A percentile compares a stretch with the other conserved stretches of the same genome.
phyloP scores from a whole-genome alignment of 1,140 invertebrate species.

The Agrypnia vestita region DNA sequence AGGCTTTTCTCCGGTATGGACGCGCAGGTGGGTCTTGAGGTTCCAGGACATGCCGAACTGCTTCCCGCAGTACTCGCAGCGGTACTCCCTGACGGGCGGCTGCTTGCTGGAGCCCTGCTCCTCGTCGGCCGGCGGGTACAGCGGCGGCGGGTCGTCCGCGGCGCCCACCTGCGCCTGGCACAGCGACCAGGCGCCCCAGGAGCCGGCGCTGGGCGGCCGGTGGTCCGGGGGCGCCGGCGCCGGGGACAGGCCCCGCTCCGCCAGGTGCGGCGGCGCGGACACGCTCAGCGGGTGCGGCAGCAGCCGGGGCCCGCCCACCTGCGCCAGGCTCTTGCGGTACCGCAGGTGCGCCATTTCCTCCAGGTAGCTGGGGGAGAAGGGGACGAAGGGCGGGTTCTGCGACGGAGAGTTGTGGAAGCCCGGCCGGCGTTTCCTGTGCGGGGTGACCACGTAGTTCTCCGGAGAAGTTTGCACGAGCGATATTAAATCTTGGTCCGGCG shows the following conservation, averaged over 20 bases:
- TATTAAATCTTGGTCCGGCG: slow-evolving; percentile 77
- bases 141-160: slow-evolving; percentile 72
- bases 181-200: slow-evolving; percentile 81
- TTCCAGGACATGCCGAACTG: slow-evolving; percentile 94
- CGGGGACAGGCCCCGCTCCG: slow-evolving; percentile 74
- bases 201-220: slow-evolving; percentile 80
- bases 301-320: slow-evolving; percentile 65
- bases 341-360: slow-evolving; percentile 75
- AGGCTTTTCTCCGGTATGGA: slow-evolving; percentile 90
- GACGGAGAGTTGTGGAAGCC: slow-evolving; percentile 89
- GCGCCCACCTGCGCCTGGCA: slow-evolving; percentile 77
- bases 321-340: slow-evolving; percentile 67
- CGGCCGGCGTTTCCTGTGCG: slow-evolving; percentile 85
- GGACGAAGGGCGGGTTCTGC: slow-evolving; percentile 88
- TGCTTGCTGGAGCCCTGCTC: slow-evolving; percentile 72
- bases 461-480: slow-evolving; percentile 78
- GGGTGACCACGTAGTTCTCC: slow-evolving; percentile 86
- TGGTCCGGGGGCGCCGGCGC: slow-evolving; percentile 76
- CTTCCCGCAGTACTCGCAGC: slow-evolving; percentile 90
- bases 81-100: slow-evolving; percentile 84
- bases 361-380: slow-evolving; percentile 81
- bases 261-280: slow-evolving; percentile 81
- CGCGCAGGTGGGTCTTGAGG: slow-evolving; percentile 87
- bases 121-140: slow-evolving; percentile 70
- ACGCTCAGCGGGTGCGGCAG: slow-evolving; percentile 79